phyloP scores from a whole-genome alignment of 1,140 invertebrate species.

The Trypoxylus dichotomus region DNA sequence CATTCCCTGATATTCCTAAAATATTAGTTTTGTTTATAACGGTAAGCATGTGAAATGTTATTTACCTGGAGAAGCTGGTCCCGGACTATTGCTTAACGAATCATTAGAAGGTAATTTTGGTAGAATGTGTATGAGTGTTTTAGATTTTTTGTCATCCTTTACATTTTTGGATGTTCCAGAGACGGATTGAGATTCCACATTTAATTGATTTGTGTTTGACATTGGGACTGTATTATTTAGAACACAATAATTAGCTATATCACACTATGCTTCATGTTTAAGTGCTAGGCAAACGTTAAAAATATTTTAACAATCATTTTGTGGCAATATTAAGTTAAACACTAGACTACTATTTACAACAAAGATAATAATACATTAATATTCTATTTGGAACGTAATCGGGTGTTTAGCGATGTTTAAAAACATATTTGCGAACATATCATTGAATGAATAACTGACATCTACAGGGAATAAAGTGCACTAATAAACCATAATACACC shows the following conservation, averaged over 20 bases:
- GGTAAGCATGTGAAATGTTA: background rate
- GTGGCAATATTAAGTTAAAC: background rate
- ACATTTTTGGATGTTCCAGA: background rate
- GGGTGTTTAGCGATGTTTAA: no score
- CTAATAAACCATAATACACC: no score
- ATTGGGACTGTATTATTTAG: background rate
- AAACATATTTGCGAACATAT: no score
- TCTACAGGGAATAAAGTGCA: no score
- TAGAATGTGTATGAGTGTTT: conserved; percentile 45
- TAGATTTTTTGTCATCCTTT: conserved; percentile 24
- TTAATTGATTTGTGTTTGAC: conserved; percentile 8
- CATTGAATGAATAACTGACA: no score
- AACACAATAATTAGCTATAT: background rate
- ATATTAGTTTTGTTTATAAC: background rate
- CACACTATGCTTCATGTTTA: background rate
- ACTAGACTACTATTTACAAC: background rate
- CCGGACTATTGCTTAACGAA: conserved; percentile 58
- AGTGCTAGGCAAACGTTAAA: background rate
- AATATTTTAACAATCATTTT: background rate
- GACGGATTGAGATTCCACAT: conserved; percentile 7
- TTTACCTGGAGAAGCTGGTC: conserved; percentile 57
- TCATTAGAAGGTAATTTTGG: conserved; percentile 59
- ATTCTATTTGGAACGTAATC: no score
- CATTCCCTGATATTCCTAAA: conserved; percentile 1
- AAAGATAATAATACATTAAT: background rate